Evolutionary conservation across 1,140 invertebrate species (phyloP).

Genomic region (Conus ventricosus): DNA sequence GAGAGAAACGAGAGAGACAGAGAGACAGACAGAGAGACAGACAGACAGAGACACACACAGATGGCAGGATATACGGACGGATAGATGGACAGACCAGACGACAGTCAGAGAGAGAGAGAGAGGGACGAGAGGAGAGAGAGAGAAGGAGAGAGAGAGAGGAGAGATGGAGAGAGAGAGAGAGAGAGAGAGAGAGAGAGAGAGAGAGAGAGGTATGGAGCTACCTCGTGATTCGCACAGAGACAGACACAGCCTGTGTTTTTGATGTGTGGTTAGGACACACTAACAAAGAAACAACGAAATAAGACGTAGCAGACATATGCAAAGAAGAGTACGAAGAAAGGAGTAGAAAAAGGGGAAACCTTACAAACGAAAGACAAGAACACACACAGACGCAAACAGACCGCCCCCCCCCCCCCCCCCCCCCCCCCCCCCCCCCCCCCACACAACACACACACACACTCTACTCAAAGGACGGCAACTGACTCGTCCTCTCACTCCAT

Average conservation of each 20-base stretch:
- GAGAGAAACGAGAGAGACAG: not conserved
- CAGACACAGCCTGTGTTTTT: too few species aligned
- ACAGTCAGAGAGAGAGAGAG: not conserved
- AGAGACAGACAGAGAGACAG: not conserved
- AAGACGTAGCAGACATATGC: not conserved
- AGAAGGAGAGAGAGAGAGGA: not conserved
- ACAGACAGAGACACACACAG: not conserved
- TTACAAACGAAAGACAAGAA: not conserved
- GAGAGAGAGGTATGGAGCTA: not conserved
- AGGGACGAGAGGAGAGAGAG: not conserved
- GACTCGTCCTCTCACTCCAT: not conserved
- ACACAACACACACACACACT: not conserved
- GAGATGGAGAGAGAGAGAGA: too few species aligned
- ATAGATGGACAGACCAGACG: not conserved
- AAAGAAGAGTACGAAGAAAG: not conserved
- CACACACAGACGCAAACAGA: too few species aligned
- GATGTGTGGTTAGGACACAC: too few species aligned
- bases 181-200: not conserved
- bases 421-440: too few species aligned
- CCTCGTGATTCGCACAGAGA: too few species aligned
- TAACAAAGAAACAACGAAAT: not conserved
- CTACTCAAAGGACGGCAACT: not conserved
- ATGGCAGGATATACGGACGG: not conserved
- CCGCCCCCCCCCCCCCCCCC: too few species aligned
- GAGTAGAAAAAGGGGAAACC: not conserved